Evolutionary conservation across 2,888 invertebrate genomes (phyloP).

Genomic region (Miltochrista miniata): DNA sequence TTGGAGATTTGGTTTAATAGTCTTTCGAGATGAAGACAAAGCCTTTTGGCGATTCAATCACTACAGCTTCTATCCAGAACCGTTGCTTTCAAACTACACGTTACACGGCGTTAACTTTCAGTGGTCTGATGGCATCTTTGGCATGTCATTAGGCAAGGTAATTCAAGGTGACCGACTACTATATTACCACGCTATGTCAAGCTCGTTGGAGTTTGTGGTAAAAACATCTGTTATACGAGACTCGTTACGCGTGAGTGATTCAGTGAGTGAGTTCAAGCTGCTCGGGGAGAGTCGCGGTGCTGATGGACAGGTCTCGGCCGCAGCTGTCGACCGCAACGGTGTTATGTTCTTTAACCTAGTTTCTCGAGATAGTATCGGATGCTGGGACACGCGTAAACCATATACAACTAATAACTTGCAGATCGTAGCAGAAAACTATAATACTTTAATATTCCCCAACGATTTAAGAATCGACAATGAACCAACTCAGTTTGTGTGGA

Average conservation of each 20-base stretch:
- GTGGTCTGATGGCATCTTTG: constrained; percentile 92
- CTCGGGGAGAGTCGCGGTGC: constrained; percentile 82
- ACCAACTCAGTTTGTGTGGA: constrained; percentile 88
- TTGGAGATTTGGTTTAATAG: constrained; percentile 86
- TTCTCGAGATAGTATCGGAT: constrained; percentile 90
- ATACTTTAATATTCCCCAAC: constrained; percentile 90
- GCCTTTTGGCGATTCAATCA: constrained; percentile 87
- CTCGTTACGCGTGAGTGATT: constrained; percentile 71
- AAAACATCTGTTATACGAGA: constrained; percentile 88
- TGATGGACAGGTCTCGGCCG: constrained; percentile 89
- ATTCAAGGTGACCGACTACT: constrained; percentile 85
- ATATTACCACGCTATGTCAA: constrained; percentile 93
- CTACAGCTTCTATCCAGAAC: constrained; percentile 89
- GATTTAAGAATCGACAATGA: constrained; percentile 91
- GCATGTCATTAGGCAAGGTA: constrained; percentile 87
- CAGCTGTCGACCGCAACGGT: constrained; percentile 88
- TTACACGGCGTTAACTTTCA: constrained; percentile 90
- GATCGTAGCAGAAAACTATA: constrained; percentile 85
- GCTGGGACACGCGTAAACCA: constrained; percentile 92
- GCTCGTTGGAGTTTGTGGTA: constrained; percentile 90
- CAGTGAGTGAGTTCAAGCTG: constrained; percentile 68
- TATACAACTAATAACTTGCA: constrained; percentile 86
- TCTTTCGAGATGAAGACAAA: constrained; percentile 84
- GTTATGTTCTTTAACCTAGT: constrained; percentile 93
- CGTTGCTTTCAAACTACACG: constrained; percentile 88